These are phyloP conservation scores for Acrossocheilus wenchowensis DNA, from an alignment of 2,797 vertebrate genomes.

Conservation along the genomic window DNA sequence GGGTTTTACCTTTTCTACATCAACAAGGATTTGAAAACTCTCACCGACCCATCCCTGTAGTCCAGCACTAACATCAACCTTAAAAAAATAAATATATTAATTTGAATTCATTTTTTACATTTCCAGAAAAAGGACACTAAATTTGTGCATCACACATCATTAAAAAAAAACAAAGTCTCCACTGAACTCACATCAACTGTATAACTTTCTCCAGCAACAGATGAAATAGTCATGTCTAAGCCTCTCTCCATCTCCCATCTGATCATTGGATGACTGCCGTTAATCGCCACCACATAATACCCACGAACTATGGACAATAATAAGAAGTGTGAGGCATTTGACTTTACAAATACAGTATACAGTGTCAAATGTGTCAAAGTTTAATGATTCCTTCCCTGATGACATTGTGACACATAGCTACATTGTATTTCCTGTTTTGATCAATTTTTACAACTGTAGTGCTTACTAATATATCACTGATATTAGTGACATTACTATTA, in stretches of 20 bases:
- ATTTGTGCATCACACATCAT: background rate
- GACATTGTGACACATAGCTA: background rate
- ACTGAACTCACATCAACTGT: slow-evolving; percentile 68
- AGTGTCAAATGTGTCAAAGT: background rate
- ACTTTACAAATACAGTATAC: background rate
- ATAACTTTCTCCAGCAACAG: slow-evolving; percentile 77
- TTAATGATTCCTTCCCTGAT: background rate
- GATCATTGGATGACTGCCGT: slow-evolving; percentile 69
- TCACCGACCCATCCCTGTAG: slow-evolving; percentile 63
- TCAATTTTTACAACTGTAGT: background rate
- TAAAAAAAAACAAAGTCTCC: background rate
- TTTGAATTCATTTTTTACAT: background rate
- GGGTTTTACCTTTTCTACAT: slow-evolving; percentile 22
- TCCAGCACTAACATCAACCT: slow-evolving; percentile 70
- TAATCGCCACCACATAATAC: slow-evolving; percentile 68
- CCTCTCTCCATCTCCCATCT: slow-evolving; percentile 74
- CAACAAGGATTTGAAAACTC: slow-evolving; percentile 32
- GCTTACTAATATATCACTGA: background rate
- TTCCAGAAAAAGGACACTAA: background rate
- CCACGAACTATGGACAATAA: slow-evolving; percentile 58
- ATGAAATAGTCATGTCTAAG: slow-evolving; percentile 74
- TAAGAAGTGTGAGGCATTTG: background rate
- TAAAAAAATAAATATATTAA: background rate
- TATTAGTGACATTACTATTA: background rate
- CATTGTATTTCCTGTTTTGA: background rate